Base-by-base conservation (phyloP, 2,888 invertebrate species). In the Physocephala rufipes region DNA sequence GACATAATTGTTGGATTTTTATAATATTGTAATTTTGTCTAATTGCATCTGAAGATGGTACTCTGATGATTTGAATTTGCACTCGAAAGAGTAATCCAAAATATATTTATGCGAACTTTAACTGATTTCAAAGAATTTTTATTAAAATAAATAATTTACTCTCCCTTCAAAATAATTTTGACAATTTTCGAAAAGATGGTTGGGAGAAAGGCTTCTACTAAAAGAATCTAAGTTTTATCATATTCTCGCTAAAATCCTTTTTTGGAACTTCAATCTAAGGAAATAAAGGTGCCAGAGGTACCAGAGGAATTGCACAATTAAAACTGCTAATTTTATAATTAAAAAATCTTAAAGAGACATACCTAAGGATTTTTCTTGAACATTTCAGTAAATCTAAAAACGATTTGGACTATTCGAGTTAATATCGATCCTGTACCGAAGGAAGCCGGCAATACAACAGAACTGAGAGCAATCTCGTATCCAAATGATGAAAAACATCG, bases 1-100 rank as follows among this genome's bases (percentile, higher is more conserved):
- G 79, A 79, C 82, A 82, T 82, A 74, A 68, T 77, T 76, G 71
- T 71, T 74, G 71, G 71, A 75, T 77, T 78, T 74, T 75, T 73
- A 74, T 64, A 64, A 67, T 71, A 70, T 70, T 72, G 68, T 72
- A 78, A 77, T 78, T 78, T 78, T 74, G 78, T 75, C 72, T 67
- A 77, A 76, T 75, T 75, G 76, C 75, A 76, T 77, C 74, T 75
- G 74, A 75, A 74, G 72, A 74, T 73, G 74, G 71, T 75, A 68
- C 51, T 71, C 73, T 73, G 65, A 68, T 73, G 73, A 73, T 78
- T 78, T 62, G 76, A 78, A 77, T 77, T 78, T 78, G 72, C 74
- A 75, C 76, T 75, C 76, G 74, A 78, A 78, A 77, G 53, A 65
- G 68, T 71, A 45, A 49, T 74, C 74, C 74, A 75, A 74, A 77